Percentiles rank a stretch among this genome's conserved stretches.
phyloP scores from a whole-genome alignment of 2,797 vertebrate genomes.

The Tokudaia muenninki region DNA sequence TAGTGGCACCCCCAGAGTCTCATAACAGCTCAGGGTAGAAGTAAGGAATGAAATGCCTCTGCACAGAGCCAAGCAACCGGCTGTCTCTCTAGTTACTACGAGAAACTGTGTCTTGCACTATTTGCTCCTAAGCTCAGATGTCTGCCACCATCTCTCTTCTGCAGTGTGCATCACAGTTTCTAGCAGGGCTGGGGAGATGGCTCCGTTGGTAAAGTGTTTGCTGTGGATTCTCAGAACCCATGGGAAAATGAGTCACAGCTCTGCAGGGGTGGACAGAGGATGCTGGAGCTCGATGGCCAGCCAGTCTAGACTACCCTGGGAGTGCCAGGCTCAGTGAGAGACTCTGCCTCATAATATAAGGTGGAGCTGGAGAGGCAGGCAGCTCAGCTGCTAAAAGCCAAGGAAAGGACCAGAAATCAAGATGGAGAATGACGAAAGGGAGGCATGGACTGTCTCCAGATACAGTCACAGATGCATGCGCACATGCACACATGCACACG shows the following conservation, averaged over 20 bases:
- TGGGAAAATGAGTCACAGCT: neutral
- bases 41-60: neutral
- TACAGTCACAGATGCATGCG: no score
- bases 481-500: neutral
- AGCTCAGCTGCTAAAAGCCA: neutral
- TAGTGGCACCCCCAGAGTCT: neutral
- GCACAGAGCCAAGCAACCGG: rapidly evolving
- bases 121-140: slow-evolving; percentile 16
- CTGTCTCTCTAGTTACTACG: neutral
- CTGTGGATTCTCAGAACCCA: neutral
- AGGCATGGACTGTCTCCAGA: neutral
- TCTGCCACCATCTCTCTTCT: neutral
- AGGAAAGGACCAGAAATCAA: neutral
- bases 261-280: neutral
- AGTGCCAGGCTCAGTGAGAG: neutral
- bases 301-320: neutral
- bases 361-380: neutral
- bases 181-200: neutral
- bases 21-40: neutral
- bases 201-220: neutral
- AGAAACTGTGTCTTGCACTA: neutral
- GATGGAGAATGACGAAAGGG: neutral
- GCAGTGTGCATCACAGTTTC: neutral
- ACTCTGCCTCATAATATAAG: neutral
- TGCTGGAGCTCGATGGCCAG: neutral